Evolutionary conservation across 2,797 vertebrate species (phyloP).

Genomic region (Amblyraja radiata): DNA sequence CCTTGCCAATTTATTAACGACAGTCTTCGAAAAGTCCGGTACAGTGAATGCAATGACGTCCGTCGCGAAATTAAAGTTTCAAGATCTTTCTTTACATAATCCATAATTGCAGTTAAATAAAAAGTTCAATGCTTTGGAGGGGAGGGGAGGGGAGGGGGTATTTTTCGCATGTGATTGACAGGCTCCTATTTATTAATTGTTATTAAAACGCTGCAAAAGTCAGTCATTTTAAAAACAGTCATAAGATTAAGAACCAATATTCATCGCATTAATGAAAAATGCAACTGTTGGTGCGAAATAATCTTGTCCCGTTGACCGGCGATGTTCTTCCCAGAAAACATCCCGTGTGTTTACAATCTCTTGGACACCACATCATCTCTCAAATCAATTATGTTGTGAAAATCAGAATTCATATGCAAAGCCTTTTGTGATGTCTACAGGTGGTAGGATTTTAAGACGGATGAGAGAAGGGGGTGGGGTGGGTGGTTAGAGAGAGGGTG

Average conservation of each 20-base stretch:
- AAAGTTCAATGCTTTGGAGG: not conserved
- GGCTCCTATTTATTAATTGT: not conserved
- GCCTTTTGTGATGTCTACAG: not conserved
- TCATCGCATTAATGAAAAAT: not conserved
- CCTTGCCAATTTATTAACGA: not conserved
- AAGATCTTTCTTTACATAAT: not conserved
- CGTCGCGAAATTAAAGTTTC: not conserved
- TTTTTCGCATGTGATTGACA: not conserved
- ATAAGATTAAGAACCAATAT: not conserved
- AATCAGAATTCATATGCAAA: not conserved
- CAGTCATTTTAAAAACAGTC: not conserved
- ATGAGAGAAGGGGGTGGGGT: too few relatives aligned
- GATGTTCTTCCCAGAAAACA: not conserved
- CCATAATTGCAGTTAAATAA: not conserved
- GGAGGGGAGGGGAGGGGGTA: not conserved
- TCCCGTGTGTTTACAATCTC: not conserved
- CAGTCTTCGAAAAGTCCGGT: too few relatives aligned
- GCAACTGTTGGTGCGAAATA: too few relatives aligned
- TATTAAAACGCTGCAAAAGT: not conserved
- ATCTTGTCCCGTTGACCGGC: not conserved
- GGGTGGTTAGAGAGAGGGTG: not conserved
- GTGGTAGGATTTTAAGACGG: slow-evolving; percentile 38
- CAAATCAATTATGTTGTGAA: not conserved
- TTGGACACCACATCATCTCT: not conserved
- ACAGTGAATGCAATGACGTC: not conserved